These are phyloP conservation scores for Mesoligia furuncula DNA, from an alignment of 2,888 invertebrate species.

Conservation along the genomic window DNA sequence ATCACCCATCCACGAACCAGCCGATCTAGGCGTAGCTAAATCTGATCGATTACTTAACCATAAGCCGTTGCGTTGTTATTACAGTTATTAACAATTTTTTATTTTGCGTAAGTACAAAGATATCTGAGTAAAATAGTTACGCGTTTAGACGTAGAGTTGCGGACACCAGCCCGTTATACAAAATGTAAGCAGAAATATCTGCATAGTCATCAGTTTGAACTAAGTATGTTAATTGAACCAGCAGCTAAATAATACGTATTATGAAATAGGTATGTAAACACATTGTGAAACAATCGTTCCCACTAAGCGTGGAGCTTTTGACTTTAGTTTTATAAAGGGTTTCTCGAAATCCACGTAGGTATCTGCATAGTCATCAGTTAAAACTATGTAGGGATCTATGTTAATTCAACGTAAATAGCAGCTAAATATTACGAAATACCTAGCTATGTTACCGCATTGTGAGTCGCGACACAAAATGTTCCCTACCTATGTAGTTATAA, in stretches of 20 bases:
- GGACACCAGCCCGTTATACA: not conserved
- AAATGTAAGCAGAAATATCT: conserved; percentile 6
- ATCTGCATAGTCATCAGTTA: conserved; percentile 11
- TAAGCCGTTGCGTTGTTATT: too few species aligned
- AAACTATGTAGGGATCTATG: not conserved
- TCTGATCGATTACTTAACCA: not conserved
- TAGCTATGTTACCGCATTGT: not conserved
- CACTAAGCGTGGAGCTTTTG: not conserved
- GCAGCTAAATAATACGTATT: not conserved
- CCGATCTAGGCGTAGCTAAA: not conserved
- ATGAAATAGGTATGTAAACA: not conserved
- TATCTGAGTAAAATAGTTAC: not conserved
- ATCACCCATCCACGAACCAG: not conserved
- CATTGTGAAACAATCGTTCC: not conserved
- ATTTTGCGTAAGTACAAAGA: not conserved
- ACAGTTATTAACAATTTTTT: not conserved
- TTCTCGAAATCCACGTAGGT: not conserved
- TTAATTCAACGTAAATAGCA: conserved; percentile 7
- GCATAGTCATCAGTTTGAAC: conserved; percentile 1
- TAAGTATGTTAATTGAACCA: conserved; percentile 2
- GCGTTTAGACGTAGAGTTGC: not conserved
- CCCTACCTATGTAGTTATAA: not conserved
- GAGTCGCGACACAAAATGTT: not conserved
- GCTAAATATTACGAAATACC: conserved; percentile 7
- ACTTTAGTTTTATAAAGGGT: not conserved